phyloP scores from a whole-genome alignment of 2,797 vertebrate genomes.

The Yasuhikotakia modesta region DNA sequence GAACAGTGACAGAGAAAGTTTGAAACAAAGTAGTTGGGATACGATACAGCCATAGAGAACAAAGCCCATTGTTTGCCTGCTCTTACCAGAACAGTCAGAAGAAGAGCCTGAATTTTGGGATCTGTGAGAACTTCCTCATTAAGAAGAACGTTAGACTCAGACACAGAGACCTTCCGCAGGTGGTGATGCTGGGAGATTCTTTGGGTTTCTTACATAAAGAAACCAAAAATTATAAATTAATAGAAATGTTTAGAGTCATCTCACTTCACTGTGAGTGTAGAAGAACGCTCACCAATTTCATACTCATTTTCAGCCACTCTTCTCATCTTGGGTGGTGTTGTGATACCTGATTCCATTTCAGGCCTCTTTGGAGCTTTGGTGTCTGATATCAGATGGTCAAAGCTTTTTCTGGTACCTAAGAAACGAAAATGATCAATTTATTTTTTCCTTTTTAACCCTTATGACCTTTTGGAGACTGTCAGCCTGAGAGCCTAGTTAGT shows the following conservation, averaged over 20 bases:
- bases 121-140: conserved; percentile 97
- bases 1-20: too few relatives aligned
- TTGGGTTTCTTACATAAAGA: conserved; percentile 81
- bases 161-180: conserved; percentile 92
- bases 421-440: not conserved
- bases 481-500: not conserved
- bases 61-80: not conserved
- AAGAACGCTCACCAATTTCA: conserved; percentile 85
- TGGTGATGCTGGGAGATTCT: conserved; percentile 82
- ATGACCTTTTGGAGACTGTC: not conserved
- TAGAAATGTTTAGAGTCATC: not conserved
- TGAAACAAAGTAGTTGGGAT: too few relatives aligned
- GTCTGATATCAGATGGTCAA: conserved; percentile 97
- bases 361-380: conserved; percentile 98
- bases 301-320: conserved; percentile 95
- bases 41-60: not conserved
- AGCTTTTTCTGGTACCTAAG: conserved; percentile 95
- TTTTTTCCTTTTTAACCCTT: not conserved
- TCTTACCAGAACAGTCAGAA: conserved; percentile 93
- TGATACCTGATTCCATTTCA: conserved; percentile 95
- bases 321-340: conserved; percentile 98
- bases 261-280: not conserved
- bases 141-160: conserved; percentile 92
- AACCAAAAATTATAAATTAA: conserved; percentile 8
- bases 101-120: conserved; percentile 93